Base-by-base conservation (phyloP, 2,113 vertebrate species). In the Xyrauchen texanus region DNA sequence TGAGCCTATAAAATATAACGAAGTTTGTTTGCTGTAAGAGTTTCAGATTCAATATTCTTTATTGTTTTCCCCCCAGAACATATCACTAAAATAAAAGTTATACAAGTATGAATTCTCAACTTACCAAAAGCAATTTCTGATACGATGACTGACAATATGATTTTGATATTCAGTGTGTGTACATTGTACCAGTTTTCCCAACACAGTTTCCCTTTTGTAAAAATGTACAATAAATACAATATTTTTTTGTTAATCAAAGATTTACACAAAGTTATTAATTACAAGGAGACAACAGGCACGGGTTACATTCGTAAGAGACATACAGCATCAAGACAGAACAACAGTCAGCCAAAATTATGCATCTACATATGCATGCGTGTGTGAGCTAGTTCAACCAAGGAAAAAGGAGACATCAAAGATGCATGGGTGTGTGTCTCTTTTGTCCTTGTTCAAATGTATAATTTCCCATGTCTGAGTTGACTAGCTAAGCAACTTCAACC, bases 401-500 rank as follows among this genome's bases (percentile, higher is more conserved):
- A 34, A 34, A 34, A 34, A 3, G 1, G 21, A 34, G 21, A 34
- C 21, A 34, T 34, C 21, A 34, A 34, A 34, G 21, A 34, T 34
- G 21, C 21, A 34, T 34, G 21, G 21, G 21, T 34, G 21, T 34
- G 21, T 34, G 21, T 34, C 21, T 34, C 21, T 34, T 34, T 34
- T 34, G 21, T 34, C 21, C 21, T 34, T 3, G 3, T 34, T 34
- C 21, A 34, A 34, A 34, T 34, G 21, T 34, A 1, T 34, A 34
- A 34, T 34, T 34, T 34, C 21, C 21, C 21, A 34, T 51, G 55
- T 34, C 21, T 34, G 21, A 34, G 21, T 34, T 34, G 21, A 34
- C 21, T 34, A 34, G 21, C 21, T 93, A 98, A 76, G 96, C 95
- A 76, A 95, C 95, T 86, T 99, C 96, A 83, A 98, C 97, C 57